These are phyloP conservation scores for Caenorhabditis panamensis DNA, from an alignment of 2,888 invertebrate species.

Conservation along the genomic window DNA sequence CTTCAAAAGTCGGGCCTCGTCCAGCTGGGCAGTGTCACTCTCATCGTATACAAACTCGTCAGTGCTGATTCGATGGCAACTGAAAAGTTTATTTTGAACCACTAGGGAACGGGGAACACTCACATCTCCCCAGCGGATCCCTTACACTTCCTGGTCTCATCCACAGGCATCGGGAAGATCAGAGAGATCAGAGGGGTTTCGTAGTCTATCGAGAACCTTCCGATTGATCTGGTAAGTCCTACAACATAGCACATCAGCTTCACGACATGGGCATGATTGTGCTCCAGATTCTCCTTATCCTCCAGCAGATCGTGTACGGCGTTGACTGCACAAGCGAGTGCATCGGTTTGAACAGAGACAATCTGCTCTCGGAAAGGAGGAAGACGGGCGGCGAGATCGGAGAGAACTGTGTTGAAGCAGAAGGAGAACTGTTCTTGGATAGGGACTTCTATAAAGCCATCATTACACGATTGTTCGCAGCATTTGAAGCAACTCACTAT, in stretches of 20 bases:
- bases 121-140: constrained; percentile 19
- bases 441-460: constrained; percentile 87
- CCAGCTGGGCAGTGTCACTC: constrained; percentile 5
- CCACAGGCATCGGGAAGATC: constrained; percentile 62
- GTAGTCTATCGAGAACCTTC: constrained; percentile 86
- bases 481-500: constrained; percentile 76
- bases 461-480: no score
- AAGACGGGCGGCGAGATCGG: constrained; percentile 86
- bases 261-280: constrained; percentile 71
- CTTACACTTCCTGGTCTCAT: constrained; percentile 42
- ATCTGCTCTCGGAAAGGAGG: constrained; percentile 69
- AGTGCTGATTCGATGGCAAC: constrained; percentile 28
- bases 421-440: constrained; percentile 96
- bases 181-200: constrained; percentile 87
- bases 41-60: constrained; percentile 47
- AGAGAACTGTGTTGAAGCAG: constrained; percentile 93
- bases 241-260: constrained; percentile 85
- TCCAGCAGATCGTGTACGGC: constrained; percentile 58
- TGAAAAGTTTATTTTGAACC: constrained; percentile 11
- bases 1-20: constrained; percentile 34
- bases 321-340: constrained; percentile 64
- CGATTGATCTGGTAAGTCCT: constrained; percentile 92
- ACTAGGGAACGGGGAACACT: background rate
- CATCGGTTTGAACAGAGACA: constrained; percentile 71
- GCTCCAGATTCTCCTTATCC: constrained; percentile 56